These are phyloP conservation scores for Cephus sareptanus DNA, from an alignment of 2,888 invertebrate species.

Conservation along the genomic window DNA sequence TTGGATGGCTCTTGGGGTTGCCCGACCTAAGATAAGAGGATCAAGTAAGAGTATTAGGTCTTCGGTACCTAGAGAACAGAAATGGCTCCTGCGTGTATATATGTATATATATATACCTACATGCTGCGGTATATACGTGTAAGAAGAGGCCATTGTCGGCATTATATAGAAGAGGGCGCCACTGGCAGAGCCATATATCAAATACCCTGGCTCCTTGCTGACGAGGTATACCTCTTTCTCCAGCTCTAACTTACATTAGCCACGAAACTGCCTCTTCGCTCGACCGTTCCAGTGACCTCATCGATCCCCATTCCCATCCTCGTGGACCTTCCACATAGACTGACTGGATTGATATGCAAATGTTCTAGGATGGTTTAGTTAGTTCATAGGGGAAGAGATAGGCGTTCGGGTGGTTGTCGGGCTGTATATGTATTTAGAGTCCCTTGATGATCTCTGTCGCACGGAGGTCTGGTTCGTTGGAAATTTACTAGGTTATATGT, in stretches of 20 bases:
- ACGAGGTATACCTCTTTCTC: background rate
- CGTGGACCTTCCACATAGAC: background rate
- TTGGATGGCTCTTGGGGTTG: conserved; percentile 5
- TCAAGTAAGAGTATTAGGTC: conserved; percentile 22
- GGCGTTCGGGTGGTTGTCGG: background rate
- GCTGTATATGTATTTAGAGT: background rate
- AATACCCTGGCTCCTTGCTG: conserved; percentile 3
- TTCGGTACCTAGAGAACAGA: background rate
- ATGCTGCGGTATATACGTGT: background rate
- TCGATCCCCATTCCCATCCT: background rate
- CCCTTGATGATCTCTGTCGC: background rate
- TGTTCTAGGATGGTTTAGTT: background rate
- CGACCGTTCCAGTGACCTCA: background rate
- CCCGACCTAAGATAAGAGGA: conserved; percentile 19
- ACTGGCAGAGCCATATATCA: background rate
- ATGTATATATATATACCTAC: too few relatives aligned
- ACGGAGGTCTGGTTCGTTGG: background rate
- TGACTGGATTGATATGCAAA: conserved; percentile 2
- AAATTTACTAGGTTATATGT: background rate
- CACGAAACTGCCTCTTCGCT: conserved; percentile 3
- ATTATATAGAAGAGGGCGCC: conserved; percentile 2
- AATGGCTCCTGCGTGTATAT: background rate
- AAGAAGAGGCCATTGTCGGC: conserved; percentile 2
- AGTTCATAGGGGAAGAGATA: background rate
- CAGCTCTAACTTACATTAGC: background rate